These are phyloP conservation scores for Excalfactoria chinensis DNA, from an alignment of 2,113 vertebrate genomes.

Conservation along the genomic window DNA sequence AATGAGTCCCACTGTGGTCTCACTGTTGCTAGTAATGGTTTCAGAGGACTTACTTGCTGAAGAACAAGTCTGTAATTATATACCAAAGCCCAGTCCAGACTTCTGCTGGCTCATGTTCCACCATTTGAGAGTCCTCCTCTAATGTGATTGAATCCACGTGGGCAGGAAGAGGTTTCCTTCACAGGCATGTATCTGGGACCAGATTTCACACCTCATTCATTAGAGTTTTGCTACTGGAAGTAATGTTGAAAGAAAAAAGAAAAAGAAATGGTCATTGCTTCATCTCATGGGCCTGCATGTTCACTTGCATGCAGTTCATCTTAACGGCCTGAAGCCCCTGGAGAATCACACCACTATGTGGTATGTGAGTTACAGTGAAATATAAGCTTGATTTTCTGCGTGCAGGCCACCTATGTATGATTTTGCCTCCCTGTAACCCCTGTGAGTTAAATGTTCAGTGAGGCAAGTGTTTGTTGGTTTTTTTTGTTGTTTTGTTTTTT, in stretches of 20 bases:
- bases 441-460: background rate
- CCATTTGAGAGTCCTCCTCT: accelerated
- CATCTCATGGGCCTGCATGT: background rate
- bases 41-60: background rate
- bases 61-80: background rate
- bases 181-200: accelerated
- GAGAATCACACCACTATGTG: accelerated
- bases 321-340: background rate
- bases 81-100: background rate
- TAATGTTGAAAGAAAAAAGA: background rate
- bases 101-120: background rate
- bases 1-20: background rate
- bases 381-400: accelerated
- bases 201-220: background rate
- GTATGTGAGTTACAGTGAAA: background rate
- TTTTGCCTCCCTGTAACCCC: background rate
- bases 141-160: background rate
- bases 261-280: background rate
- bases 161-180: background rate
- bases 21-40: background rate
- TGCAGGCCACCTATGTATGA: background rate
- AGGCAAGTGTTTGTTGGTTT: background rate
- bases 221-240: background rate
- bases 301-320: background rate
- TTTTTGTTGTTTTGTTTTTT: background rate